These are phyloP conservation scores for Columbina picui DNA, from an alignment of 2,113 vertebrate genomes.

Conservation along the genomic window DNA sequence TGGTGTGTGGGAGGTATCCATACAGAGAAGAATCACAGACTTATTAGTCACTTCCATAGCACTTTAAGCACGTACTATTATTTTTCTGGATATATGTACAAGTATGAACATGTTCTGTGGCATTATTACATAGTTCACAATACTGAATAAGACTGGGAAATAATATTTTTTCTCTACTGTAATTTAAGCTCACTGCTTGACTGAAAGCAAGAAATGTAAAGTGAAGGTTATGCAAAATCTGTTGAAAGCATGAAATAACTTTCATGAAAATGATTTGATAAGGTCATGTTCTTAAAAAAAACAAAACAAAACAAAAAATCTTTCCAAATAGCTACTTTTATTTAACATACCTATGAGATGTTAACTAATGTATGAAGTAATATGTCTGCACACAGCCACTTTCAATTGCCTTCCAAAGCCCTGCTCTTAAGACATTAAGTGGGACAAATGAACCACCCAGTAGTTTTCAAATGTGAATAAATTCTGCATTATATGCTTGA, in stretches of 20 bases:
- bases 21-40: neutral
- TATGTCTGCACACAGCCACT: neutral
- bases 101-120: neutral
- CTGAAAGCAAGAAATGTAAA: neutral
- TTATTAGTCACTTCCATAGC: neutral
- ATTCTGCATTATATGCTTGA: neutral
- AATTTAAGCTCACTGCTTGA: neutral
- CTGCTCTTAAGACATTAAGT: neutral
- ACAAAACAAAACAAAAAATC: too few species aligned
- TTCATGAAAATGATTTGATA: neutral
- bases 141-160: neutral
- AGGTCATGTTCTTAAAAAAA: neutral
- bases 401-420: neutral
- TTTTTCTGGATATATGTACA: neutral
- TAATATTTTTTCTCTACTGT: neutral
- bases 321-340: neutral
- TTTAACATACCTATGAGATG: neutral
- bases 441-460: neutral
- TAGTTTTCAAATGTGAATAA: constrained; percentile 5
- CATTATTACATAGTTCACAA: neutral
- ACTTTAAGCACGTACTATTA: neutral
- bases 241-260: neutral
- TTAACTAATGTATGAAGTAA: neutral
- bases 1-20: neutral
- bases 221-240: neutral